These are phyloP conservation scores for Pithecia hirsuta DNA, from an alignment of 2,797 vertebrate species.

Conservation along the genomic window DNA sequence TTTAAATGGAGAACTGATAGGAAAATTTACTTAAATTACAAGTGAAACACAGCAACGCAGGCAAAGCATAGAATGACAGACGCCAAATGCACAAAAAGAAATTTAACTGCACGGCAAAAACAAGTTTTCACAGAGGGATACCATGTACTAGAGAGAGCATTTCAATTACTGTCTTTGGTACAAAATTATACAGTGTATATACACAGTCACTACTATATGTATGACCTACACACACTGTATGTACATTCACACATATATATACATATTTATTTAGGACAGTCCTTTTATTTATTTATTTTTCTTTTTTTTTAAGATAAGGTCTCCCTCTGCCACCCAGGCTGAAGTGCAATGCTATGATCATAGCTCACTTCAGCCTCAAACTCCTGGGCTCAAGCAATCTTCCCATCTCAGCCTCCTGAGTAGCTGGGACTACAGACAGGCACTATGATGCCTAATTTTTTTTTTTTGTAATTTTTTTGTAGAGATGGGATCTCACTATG, in stretches of 20 bases:
- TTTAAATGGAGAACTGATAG: not conserved
- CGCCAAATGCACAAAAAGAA: not conserved
- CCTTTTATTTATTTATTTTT: not conserved
- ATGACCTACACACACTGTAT: not conserved
- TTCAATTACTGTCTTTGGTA: not conserved
- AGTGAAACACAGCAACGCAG: not conserved
- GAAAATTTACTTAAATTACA: not conserved
- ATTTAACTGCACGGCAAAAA: not conserved
- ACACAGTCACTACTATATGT: not conserved
- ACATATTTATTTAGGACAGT: not conserved
- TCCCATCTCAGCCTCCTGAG: not conserved
- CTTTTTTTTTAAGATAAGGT: not conserved
- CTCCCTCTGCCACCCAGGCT: not conserved
- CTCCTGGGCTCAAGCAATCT: not conserved
- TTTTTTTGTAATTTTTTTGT: not conserved
- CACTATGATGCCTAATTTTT: not conserved
- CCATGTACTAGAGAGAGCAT: not conserved
- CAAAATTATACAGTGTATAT: not conserved
- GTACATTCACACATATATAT: not conserved
- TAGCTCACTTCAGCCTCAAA: not conserved
- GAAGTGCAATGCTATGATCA: not conserved
- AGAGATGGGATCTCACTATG: not conserved
- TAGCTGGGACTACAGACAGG: not conserved
- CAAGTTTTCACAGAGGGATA: conserved; percentile 1
- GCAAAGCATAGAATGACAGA: not conserved